Evolutionary conservation across 2,113 vertebrate species (phyloP).

Genomic region (Oreocharis arfaki): DNA sequence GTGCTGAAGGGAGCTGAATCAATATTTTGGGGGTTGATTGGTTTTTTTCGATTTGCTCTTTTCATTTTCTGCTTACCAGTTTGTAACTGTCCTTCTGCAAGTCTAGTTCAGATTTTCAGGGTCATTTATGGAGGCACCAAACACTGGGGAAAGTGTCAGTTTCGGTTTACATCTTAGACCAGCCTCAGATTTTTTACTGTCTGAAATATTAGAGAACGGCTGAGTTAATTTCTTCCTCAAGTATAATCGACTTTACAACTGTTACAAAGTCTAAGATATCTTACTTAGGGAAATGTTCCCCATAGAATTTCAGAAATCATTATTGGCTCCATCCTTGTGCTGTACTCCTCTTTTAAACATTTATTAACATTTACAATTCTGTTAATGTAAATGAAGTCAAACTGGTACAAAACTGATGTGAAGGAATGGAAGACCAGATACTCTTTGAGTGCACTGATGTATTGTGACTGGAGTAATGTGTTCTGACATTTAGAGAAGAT

Average conservation of each 20-base stretch:
- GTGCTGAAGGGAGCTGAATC: not conserved
- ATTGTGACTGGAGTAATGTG: not conserved
- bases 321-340: not conserved
- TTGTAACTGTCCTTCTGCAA: not conserved
- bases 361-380: not conserved
- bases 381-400: not conserved
- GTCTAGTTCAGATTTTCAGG: not conserved
- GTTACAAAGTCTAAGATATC: not conserved
- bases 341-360: not conserved
- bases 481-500: conserved; percentile 42
- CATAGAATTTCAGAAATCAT: not conserved
- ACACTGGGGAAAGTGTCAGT: not conserved
- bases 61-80: not conserved
- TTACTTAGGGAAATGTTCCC: not conserved
- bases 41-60: not conserved
- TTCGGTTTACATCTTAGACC: conserved; percentile 11
- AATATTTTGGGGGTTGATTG: not conserved
- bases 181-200: not conserved
- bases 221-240: not conserved
- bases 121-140: not conserved
- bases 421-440: not conserved
- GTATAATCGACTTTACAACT: not conserved
- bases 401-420: not conserved
- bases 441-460: not conserved
- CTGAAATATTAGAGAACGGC: not conserved